A percentile compares a stretch with the other conserved stretches of the same genome.
Evolutionary conservation across 2,797 vertebrate species (phyloP).

Genomic region (Syncerus caffer): DNA sequence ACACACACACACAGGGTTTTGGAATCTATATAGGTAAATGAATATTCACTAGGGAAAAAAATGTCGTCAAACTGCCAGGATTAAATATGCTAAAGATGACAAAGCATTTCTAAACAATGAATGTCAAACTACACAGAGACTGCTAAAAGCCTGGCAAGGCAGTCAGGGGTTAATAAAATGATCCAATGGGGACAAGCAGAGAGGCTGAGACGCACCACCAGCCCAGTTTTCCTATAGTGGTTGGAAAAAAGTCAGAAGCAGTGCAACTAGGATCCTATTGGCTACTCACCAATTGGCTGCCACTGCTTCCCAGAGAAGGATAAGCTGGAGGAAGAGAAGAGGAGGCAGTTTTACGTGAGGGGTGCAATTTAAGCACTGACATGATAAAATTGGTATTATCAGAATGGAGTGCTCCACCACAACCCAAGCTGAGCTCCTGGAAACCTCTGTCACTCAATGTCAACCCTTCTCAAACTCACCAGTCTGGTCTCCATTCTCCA

Average conservation of each 20-base stretch:
- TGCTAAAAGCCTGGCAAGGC: not conserved
- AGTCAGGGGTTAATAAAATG: not conserved
- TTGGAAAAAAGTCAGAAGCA: not conserved
- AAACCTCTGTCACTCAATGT: not conserved
- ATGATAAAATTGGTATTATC: not conserved
- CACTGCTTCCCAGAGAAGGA: not conserved
- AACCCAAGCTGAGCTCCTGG: not conserved
- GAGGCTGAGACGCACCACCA: not conserved
- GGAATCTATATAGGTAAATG: not conserved
- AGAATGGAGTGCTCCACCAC: not conserved
- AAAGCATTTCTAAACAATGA: not conserved
- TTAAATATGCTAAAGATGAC: not conserved
- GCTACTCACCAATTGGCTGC: not conserved
- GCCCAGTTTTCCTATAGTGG: not conserved
- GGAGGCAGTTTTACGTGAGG: not conserved
- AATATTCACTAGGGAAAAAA: not conserved
- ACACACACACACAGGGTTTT: not conserved
- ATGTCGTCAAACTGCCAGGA: not conserved
- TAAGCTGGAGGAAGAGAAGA: not conserved
- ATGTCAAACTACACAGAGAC: not conserved
- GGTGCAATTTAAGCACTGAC: not conserved
- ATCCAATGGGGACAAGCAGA: not conserved
- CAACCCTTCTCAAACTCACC: not conserved
- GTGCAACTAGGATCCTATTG: not conserved
- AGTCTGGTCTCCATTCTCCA: not conserved